phyloP scores from a whole-genome alignment of 2,113 vertebrate genomes.

The Anoplopoma fimbria region DNA sequence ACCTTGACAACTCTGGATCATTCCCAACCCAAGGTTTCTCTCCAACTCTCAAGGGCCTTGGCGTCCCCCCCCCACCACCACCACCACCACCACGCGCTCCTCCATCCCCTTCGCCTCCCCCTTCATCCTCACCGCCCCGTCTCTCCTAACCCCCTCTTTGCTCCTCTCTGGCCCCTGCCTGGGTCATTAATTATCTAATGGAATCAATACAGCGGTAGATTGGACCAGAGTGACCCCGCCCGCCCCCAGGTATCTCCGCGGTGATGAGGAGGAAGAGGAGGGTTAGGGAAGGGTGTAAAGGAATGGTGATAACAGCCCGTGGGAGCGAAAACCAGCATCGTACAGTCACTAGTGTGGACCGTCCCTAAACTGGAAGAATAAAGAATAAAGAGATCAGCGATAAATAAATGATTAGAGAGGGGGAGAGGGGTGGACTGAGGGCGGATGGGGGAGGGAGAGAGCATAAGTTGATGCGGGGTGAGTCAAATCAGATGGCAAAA shows the following conservation, averaged over 20 bases:
- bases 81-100: conserved; percentile 21
- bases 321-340: conserved; percentile 16
- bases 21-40: conserved; percentile 84
- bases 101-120: conserved; percentile 24
- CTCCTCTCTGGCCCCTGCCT: conserved; percentile 74
- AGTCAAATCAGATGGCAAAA: conserved; percentile 56
- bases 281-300: conserved; percentile 55
- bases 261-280: conserved; percentile 74
- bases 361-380: conserved; percentile 69
- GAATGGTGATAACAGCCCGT: conserved; percentile 61
- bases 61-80: conserved; percentile 41
- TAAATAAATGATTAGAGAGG: conserved; percentile 79
- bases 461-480: conserved; percentile 49
- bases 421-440: conserved; percentile 40
- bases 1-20: conserved; percentile 82
- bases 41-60: conserved; percentile 80
- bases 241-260: conserved; percentile 74
- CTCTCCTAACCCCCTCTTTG: conserved; percentile 58
- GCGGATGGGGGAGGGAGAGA: conserved; percentile 52
- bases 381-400: conserved; percentile 75
- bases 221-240: conserved; percentile 82
- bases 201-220: conserved; percentile 86
- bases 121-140: conserved; percentile 50
- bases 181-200: conserved; percentile 88
- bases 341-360: conserved; percentile 37